A percentile compares a stretch with the other conserved stretches of the same genome.
phyloP scores from a whole-genome alignment of 2,113 vertebrate species.

The Corythornis madagascariensis region DNA sequence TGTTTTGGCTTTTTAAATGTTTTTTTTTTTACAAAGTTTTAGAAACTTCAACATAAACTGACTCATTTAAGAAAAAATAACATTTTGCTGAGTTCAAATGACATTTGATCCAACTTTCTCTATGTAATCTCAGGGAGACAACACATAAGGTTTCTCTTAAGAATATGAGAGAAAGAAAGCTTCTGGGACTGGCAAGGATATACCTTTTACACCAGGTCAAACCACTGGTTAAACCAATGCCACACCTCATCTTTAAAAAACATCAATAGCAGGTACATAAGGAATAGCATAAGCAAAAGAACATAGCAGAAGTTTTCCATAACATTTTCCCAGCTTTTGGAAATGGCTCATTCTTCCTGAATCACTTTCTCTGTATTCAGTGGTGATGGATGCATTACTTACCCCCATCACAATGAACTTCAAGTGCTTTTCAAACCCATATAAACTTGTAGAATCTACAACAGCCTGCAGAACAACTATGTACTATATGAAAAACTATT shows the following conservation, averaged over 20 bases:
- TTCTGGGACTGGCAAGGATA: background rate
- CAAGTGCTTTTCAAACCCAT: background rate
- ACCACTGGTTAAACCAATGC: background rate
- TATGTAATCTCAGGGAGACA: background rate
- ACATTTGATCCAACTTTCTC: background rate
- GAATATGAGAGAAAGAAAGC: background rate
- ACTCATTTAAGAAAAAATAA: background rate
- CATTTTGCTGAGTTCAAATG: background rate
- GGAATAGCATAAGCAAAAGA: background rate
- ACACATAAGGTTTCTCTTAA: background rate
- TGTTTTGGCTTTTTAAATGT: too few relatives aligned
- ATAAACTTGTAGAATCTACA: background rate
- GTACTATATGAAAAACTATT: background rate
- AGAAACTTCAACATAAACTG: background rate
- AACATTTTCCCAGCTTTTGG: background rate
- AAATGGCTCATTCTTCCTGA: background rate
- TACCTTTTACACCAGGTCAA: background rate
- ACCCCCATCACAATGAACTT: background rate
- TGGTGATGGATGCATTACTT: background rate
- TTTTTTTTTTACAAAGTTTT: background rate
- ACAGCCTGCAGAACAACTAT: background rate
- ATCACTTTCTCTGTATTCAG: background rate
- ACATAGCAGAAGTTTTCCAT: background rate
- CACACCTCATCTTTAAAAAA: background rate
- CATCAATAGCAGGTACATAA: background rate